These are phyloP conservation scores for Mimas tiliae DNA, from an alignment of 2,888 invertebrate species.

Conservation along the genomic window DNA sequence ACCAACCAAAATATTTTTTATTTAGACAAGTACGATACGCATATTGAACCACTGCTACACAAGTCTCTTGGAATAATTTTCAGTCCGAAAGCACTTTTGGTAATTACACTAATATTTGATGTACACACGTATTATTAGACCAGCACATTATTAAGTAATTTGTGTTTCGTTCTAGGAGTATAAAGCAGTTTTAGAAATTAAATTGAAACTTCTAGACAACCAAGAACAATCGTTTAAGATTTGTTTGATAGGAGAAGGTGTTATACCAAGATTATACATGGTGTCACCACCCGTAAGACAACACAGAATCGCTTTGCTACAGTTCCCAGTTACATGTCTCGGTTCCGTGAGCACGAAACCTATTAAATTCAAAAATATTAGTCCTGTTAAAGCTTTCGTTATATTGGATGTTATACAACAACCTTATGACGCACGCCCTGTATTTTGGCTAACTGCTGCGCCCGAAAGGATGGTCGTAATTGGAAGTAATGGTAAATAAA, in stretches of 20 bases:
- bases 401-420: slow-evolving; percentile 52
- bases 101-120: slow-evolving; percentile 38
- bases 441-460: slow-evolving; percentile 63
- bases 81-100: slow-evolving; percentile 68
- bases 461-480: slow-evolving; percentile 48
- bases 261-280: slow-evolving; percentile 71
- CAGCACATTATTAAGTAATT: not conserved
- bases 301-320: slow-evolving; percentile 54
- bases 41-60: slow-evolving; percentile 74
- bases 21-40: slow-evolving; percentile 71
- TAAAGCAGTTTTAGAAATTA: slow-evolving; percentile 73
- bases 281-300: slow-evolving; percentile 57
- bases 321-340: slow-evolving; percentile 73
- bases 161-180: slow-evolving; percentile 61
- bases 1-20: slow-evolving; percentile 64
- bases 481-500: slow-evolving; percentile 53
- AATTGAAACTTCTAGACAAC: slow-evolving; percentile 68
- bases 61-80: slow-evolving; percentile 72
- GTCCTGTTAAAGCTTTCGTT: slow-evolving; percentile 61
- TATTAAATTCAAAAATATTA: slow-evolving; percentile 70
- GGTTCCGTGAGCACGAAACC: slow-evolving; percentile 62
- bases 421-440: slow-evolving; percentile 54
- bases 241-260: slow-evolving; percentile 76
- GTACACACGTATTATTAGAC: not conserved
- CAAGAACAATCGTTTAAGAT: slow-evolving; percentile 71